A percentile compares a stretch with the other conserved stretches of the same genome.
Evolutionary conservation across 2,888 invertebrate species (phyloP).

Genomic region (Pasiphila rectangulata): DNA sequence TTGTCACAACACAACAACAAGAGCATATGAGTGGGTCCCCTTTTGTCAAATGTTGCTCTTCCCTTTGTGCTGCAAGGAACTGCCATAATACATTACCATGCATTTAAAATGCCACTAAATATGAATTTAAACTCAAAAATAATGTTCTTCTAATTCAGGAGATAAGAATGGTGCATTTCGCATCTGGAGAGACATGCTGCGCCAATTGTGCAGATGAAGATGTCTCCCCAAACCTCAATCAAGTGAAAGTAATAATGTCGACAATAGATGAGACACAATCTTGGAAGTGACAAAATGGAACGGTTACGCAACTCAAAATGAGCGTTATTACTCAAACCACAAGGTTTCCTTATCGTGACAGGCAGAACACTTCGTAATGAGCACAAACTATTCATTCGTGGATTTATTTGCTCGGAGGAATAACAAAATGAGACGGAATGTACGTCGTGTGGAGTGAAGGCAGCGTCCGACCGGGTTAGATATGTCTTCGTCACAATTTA

Average conservation of each 20-base stretch:
- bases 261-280: slow-evolving; percentile 16
- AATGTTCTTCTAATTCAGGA: slow-evolving; percentile 7
- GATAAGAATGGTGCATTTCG: slow-evolving; percentile 7
- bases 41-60: slow-evolving; percentile 26
- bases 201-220: slow-evolving; percentile 21
- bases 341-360: slow-evolving; percentile 39
- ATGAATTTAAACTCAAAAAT: slow-evolving; percentile 16
- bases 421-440: slow-evolving; percentile 65
- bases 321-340: slow-evolving; percentile 31
- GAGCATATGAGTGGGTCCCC: slow-evolving; percentile 27
- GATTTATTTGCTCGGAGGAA: slow-evolving; percentile 58
- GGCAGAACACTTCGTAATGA: slow-evolving; percentile 48
- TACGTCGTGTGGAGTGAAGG: slow-evolving; percentile 71
- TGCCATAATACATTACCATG: slow-evolving; percentile 19
- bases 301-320: slow-evolving; percentile 25
- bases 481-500: slow-evolving; percentile 81
- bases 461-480: slow-evolving; percentile 65
- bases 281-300: slow-evolving; percentile 16
- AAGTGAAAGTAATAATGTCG: slow-evolving; percentile 8
- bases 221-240: slow-evolving; percentile 11
- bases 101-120: slow-evolving; percentile 22
- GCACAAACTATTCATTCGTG: slow-evolving; percentile 45
- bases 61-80: slow-evolving; percentile 23
- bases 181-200: slow-evolving; percentile 31
- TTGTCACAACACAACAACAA: slow-evolving; percentile 49